These are phyloP conservation scores for Tineola bisselliella DNA, from an alignment of 2,888 invertebrate genomes.

Conservation along the genomic window DNA sequence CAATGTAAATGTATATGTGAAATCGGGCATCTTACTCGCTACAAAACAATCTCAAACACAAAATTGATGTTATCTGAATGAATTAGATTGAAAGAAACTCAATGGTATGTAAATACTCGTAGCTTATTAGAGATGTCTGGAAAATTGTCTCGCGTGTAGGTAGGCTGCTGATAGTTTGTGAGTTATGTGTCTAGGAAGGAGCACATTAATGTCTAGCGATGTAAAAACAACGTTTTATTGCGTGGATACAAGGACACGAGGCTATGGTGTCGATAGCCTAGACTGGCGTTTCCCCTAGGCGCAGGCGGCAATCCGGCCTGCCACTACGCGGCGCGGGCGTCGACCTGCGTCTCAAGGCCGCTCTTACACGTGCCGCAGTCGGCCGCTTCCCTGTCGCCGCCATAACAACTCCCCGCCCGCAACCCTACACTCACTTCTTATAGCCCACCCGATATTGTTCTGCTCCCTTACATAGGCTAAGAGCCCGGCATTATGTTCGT, in stretches of 20 bases:
- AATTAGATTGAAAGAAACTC: not conserved
- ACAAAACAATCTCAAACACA: no score
- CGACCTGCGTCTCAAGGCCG: constrained; percentile 64
- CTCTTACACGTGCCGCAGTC: constrained; percentile 53
- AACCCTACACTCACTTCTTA: constrained; percentile 24
- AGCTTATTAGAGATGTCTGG: not conserved
- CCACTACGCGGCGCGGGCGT: constrained; percentile 44
- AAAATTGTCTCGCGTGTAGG: not conserved
- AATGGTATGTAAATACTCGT: not conserved
- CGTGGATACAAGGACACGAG: constrained; percentile 3
- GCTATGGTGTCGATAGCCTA: constrained; percentile 12
- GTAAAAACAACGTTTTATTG: constrained; percentile 8
- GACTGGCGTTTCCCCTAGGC: constrained; percentile 20
- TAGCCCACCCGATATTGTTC: not conserved
- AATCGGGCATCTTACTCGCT: no score
- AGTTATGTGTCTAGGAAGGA: not conserved
- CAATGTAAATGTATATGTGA: no score
- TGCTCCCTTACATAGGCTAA: not conserved
- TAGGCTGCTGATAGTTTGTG: not conserved
- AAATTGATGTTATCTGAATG: not conserved
- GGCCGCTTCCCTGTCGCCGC: constrained; percentile 58
- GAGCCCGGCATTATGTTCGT: not conserved
- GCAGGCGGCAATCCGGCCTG: constrained; percentile 26
- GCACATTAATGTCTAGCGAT: constrained; percentile 5
- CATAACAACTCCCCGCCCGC: constrained; percentile 59